These are phyloP conservation scores for Oncorhynchus masou DNA, from an alignment of 2,113 vertebrate genomes.

Conservation along the genomic window DNA sequence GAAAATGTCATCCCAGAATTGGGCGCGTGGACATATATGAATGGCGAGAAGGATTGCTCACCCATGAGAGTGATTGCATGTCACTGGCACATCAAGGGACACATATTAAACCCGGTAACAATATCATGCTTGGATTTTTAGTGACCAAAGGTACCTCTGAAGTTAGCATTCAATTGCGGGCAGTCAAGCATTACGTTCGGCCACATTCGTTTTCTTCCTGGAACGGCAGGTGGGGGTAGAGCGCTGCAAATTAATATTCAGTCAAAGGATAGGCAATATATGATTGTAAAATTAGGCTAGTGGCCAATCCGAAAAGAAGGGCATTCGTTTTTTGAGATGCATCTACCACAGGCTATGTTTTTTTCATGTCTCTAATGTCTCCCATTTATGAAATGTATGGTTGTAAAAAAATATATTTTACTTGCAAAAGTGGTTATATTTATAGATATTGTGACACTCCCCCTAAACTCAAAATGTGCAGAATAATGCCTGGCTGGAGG, in stretches of 20 bases:
- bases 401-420: no score
- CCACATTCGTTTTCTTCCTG: conserved; percentile 41
- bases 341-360: no score
- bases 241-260: conserved; percentile 61
- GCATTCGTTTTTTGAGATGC: no score
- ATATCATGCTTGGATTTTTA: neutral
- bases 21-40: no score
- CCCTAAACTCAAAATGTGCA: no score
- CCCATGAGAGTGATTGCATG: neutral
- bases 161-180: neutral
- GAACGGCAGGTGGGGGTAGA: conserved; percentile 79
- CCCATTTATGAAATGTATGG: no score
- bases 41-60: neutral
- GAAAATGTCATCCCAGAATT: neutral
- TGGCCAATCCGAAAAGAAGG: no score
- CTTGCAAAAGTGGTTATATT: no score
- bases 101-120: neutral
- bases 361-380: no score
- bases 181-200: neutral
- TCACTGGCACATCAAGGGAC: neutral
- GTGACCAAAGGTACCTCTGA: neutral
- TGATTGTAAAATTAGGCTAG: neutral
- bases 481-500: no score
- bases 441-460: no score
- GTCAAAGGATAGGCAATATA: neutral